A percentile compares a stretch with the other conserved stretches of the same genome.
Conservation (phyloP, 2,113 vertebrate species). For the Origma solitaria region DNA sequence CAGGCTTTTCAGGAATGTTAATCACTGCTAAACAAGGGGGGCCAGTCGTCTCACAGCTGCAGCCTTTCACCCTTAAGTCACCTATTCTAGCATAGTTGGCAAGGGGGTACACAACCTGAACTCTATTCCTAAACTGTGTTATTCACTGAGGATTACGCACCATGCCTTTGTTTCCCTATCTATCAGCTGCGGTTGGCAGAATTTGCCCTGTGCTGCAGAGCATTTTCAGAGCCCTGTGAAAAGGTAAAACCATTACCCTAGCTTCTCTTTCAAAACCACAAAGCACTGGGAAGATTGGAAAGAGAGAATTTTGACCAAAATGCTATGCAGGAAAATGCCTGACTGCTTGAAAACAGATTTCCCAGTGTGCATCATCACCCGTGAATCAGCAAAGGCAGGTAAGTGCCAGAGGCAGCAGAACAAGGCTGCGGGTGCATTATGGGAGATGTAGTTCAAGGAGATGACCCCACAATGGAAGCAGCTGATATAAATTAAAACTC, state of each 20-base stretch:
- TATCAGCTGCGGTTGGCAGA: not conserved
- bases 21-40: not conserved
- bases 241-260: not conserved
- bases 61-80: not conserved
- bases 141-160: not conserved
- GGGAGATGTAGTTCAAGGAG: not conserved
- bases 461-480: not conserved
- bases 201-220: not conserved
- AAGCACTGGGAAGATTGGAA: not conserved
- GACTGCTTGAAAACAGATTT: not conserved
- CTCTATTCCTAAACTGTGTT: not conserved
- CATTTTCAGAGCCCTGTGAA: not conserved
- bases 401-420: not conserved
- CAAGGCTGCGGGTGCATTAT: not conserved
- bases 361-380: accelerated
- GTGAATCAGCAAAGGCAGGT: not conserved
- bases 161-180: not conserved
- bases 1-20: conserved; percentile 17
- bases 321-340: not conserved
- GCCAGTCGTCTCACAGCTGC: not conserved
- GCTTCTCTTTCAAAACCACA: not conserved
- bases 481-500: not conserved
- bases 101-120: not conserved
- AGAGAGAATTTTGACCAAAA: not conserved
- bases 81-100: not conserved